Evolutionary conservation across 2,888 invertebrate species (phyloP), one percentile per base, ranked within the genome.

Genomic region (Amblyjoppa fuscipennis): DNA sequence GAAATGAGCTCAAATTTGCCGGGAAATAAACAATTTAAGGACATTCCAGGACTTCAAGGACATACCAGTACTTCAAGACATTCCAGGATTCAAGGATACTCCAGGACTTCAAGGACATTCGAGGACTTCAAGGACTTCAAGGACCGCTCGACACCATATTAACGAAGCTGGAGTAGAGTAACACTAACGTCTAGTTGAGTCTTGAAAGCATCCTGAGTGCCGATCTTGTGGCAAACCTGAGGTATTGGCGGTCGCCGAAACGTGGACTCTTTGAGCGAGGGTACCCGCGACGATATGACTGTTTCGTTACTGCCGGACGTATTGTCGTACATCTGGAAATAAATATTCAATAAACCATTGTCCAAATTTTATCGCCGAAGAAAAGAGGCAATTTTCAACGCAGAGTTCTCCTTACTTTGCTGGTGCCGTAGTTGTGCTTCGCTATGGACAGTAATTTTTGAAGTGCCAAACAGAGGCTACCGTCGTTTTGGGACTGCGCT

Each of bases 141-240:
- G 38, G 38, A 9, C 7, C 38, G 1, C 38, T 38, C 0, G 9
- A 38, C 7, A 38, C 9, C 9, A 38, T 9, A 9, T 38, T 38
- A 7, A 56, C 11, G 31, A 34, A 34, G 16, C n/a, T 6, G 2
- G n/a, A 3, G 2, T 38, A 4, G n/a, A 61, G 16, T 6, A 13
- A 76, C 25, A 90, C 93, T 93, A 92, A 95, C 95, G 88, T 95
- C 95, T 75, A 95, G 90, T 89, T 95, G 95, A 31, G 94, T 94
- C 90, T 94, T 94, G 81, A 95, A 95, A 11, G 94, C 93, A 86
- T 94, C 94, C 7, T 93, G 91, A 53, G 92, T 90, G 34, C 93
- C 92, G 73, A 92, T 92, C 89, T 92, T 94, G 70, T 93, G 92
- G 86, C 92, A 94, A 20, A 92, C 90, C 87, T 93, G 94, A 11